phyloP scores from a whole-genome alignment of 1,140 invertebrate species.

The Scaptomyza graminum region DNA sequence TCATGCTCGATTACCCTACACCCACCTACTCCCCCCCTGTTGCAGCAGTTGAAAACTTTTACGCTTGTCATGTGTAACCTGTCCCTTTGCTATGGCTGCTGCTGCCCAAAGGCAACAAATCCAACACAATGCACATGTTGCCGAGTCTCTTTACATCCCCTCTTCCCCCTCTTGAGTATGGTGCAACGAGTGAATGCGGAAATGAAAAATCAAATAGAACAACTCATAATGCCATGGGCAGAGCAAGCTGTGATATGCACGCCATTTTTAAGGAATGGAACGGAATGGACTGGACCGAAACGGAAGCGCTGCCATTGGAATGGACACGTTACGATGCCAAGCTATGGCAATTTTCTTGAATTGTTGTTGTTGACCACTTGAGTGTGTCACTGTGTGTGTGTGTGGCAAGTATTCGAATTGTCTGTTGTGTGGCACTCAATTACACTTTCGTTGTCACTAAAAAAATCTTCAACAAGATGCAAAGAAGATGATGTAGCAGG shows the following conservation, averaged over 20 bases:
- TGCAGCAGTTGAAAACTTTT: conserved; percentile 75
- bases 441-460: conserved; percentile 78
- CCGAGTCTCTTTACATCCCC: background rate
- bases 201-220: conserved; percentile 79
- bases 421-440: conserved; percentile 80
- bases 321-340: conserved; percentile 1
- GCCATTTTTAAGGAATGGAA: conserved; percentile 10
- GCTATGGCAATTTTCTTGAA: conserved; percentile 39
- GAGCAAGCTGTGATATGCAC: conserved; percentile 6
- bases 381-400: conserved; percentile 29
- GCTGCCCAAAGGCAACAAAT: conserved; percentile 70
- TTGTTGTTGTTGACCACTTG: conserved; percentile 52
- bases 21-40: background rate
- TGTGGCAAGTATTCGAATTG: conserved; percentile 60
- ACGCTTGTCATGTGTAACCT: conserved; percentile 77
- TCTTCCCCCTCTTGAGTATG: background rate
- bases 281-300: conserved; percentile 3
- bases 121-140: conserved; percentile 74
- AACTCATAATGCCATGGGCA: conserved; percentile 66
- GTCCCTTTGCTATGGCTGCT: conserved; percentile 50
- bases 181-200: conserved; percentile 50
- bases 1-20: conserved; percentile 75
- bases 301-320: background rate
- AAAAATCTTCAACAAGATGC: conserved; percentile 61
- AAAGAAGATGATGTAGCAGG: conserved; percentile 7